Conservation (phyloP, 2,888 invertebrate species). For the Xanthia togata region DNA sequence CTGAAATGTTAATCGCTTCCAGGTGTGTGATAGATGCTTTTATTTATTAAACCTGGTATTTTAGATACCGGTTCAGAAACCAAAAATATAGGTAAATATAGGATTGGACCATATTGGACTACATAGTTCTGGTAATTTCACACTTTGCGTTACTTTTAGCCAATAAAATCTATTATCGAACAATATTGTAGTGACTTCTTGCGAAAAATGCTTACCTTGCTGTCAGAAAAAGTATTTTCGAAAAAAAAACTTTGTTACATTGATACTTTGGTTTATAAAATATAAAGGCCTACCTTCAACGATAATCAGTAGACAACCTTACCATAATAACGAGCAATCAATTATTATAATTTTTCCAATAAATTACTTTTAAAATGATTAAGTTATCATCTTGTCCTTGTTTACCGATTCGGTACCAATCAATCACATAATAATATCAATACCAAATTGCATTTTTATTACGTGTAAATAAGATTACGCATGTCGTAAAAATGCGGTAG, state of each 20-base stretch:
- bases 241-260: not conserved
- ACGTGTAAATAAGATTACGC: conserved; percentile 42
- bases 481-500: conserved; percentile 8
- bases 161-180: not conserved
- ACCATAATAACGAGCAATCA: conserved; percentile 31
- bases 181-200: not conserved
- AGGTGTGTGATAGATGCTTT: not conserved
- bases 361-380: conserved; percentile 38
- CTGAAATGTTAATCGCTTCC: not conserved
- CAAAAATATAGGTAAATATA: conserved; percentile 19
- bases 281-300: conserved; percentile 11
- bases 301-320: not conserved
- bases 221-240: not conserved
- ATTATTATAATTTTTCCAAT: conserved; percentile 43
- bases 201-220: not conserved
- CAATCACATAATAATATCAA: conserved; percentile 59
- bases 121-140: too few relatives aligned
- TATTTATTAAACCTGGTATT: not conserved
- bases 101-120: not conserved
- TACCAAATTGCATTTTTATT: conserved; percentile 54
- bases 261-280: not conserved
- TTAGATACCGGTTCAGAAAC: conserved; percentile 2
- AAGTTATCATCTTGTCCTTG: conserved; percentile 63
- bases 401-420: conserved; percentile 61
- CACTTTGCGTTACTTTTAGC: not conserved